Conservation (phyloP, 2,888 invertebrate genomes). For the Drosophila borborema region DNA sequence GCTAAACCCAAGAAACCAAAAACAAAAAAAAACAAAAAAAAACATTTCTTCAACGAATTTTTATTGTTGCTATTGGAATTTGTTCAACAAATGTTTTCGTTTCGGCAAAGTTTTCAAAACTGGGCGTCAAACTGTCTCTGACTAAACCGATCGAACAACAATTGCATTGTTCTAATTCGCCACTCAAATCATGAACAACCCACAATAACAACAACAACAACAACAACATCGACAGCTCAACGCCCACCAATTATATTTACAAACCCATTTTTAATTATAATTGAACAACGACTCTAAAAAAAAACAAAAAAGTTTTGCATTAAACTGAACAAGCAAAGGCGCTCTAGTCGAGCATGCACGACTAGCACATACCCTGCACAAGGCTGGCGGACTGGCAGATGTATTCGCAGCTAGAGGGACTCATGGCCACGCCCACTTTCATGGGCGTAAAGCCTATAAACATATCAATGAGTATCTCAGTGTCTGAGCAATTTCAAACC, state of each 20-base stretch:
- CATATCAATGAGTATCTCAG: not conserved
- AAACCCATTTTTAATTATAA: conserved; percentile 74
- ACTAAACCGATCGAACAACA: conserved; percentile 39
- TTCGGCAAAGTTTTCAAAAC: conserved; percentile 8
- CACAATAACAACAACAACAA: conserved; percentile 18
- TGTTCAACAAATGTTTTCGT: conserved; percentile 1
- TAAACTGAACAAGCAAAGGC: not conserved
- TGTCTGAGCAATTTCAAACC: conserved; percentile 39
- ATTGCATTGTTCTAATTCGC: conserved; percentile 70
- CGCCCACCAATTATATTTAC: conserved; percentile 74
- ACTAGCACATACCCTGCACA: not conserved
- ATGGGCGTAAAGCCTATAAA: too few species aligned
- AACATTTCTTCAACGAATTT: not conserved
- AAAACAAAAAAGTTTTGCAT: conserved; percentile 8
- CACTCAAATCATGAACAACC: conserved; percentile 56
- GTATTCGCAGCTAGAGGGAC: too few species aligned
- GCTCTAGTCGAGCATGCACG: not conserved
- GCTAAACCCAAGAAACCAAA: not conserved
- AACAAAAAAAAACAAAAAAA: not conserved
- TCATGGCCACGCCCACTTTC: not conserved
- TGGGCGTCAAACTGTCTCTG: conserved; percentile 41
- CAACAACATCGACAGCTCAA: conserved; percentile 36
- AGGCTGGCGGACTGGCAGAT: too few species aligned
- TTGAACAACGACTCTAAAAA: conserved; percentile 43
- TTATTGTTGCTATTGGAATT: not conserved